Base-by-base conservation (phyloP, 2,888 invertebrate species). In the Hyppa rectilinea region DNA sequence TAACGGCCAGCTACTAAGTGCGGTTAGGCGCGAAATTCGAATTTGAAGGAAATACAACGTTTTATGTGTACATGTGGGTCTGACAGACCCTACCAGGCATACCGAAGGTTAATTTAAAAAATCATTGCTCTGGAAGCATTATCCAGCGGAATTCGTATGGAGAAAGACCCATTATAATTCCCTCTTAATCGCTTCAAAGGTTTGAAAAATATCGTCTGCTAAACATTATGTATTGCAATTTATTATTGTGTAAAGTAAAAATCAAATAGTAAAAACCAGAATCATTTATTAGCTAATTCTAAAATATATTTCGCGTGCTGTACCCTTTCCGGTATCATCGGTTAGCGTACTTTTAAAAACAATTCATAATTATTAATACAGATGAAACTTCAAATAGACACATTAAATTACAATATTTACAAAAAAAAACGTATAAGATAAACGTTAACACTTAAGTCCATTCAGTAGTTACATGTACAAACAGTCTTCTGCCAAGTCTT, bases 361-460 rank as follows among this genome's bases (percentile, higher is more conserved):
- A 76, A 67, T 80, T 82, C 55, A 80, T 82, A 74, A 82, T 80
- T 60, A 77, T 74, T 50, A 36, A 43, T 71, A 77, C 67, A 80
- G 81, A 76, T 74, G 67, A 76, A 73, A 78, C 63, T 78, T 78
- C 74, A 73, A 80, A 79, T 79, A 80, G 65, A 84, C 63, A 70
- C 63, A 70, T 77, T 82, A 75, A 71, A 83, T 83, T 75, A 79
- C 83, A 79, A 80, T 90, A 89, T 89, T 84, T 90, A 87, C 83
- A 82, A 81, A 79, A 81, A 80, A 79, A 75, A 73, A 60, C 29
- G 60, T 78, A 63, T 63, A 34, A 66, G 38, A 59, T 78, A 81
- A 84, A 79, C 66, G 43, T 81, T 80, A 85, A 87, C 82, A 87
- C 84, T 81, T 78, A 81, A 75, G 83, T 88, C 82, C 80, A 75